Evolutionary conservation across 2,113 vertebrate species (phyloP).

Genomic region (Chionis minor): DNA sequence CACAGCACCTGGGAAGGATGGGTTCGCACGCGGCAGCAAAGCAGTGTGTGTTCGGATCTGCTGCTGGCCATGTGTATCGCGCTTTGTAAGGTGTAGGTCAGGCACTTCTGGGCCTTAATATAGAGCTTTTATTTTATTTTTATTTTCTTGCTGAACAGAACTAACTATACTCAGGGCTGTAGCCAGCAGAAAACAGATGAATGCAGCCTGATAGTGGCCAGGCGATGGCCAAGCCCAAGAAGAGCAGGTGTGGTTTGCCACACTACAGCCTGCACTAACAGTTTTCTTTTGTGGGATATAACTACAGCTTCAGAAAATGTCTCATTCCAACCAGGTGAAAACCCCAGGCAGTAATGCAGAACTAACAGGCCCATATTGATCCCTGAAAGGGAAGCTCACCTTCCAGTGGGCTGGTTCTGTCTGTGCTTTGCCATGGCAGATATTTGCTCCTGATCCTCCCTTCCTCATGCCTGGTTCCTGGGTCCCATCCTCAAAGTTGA

Average conservation of each 20-base stretch:
- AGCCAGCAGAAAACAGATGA: not conserved
- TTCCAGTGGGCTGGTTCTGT: not conserved
- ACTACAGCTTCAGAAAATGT: not conserved
- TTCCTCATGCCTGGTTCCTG: not conserved
- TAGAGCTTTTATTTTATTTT: not conserved
- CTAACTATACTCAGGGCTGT: not conserved
- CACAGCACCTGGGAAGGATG: accelerated
- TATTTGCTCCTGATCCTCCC: not conserved
- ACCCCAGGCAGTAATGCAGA: not conserved
- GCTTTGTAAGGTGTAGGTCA: not conserved
- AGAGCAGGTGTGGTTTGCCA: not conserved
- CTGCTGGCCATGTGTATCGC: accelerated
- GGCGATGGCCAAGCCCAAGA: not conserved
- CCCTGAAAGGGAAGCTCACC: not conserved
- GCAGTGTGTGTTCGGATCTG: accelerated
- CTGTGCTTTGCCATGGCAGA: not conserved
- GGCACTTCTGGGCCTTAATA: not conserved
- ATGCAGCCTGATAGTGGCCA: not conserved
- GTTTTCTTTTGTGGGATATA: not conserved
- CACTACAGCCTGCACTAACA: not conserved
- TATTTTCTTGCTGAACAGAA: not conserved
- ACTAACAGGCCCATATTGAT: not conserved
- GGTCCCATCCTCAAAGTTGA: not conserved
- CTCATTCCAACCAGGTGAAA: not conserved
- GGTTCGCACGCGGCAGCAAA: not conserved